A percentile compares a stretch with the other conserved stretches of the same genome.
Evolutionary conservation across 1,140 invertebrate genomes (phyloP).

Genomic region (Parapsyche elsis): DNA sequence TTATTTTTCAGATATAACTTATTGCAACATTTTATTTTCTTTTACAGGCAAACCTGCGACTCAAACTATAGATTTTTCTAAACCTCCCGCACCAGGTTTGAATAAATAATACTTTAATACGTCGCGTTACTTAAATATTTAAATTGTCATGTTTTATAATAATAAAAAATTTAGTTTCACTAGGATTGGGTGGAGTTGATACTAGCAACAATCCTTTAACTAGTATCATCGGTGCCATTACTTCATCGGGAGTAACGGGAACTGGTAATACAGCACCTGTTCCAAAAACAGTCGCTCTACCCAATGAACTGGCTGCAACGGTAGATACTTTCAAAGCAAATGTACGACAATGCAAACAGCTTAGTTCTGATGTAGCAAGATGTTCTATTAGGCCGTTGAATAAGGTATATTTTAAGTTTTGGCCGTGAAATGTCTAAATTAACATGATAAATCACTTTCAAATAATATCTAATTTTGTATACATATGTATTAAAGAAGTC

Average conservation of each 20-base stretch:
- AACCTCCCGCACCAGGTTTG: slow-evolving; percentile 25
- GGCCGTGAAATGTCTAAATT: background rate
- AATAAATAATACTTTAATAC: slow-evolving; percentile 1
- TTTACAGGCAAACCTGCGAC: slow-evolving; percentile 29
- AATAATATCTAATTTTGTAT: background rate
- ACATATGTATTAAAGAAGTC: too few relatives aligned
- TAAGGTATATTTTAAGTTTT: slow-evolving; percentile 64
- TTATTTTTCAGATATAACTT: background rate
- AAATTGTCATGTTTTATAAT: slow-evolving; percentile 4
- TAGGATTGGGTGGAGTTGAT: slow-evolving; percentile 51
- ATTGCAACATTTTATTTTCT: slow-evolving; percentile 11
- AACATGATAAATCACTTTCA: background rate
- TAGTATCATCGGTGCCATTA: background rate
- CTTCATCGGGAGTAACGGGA: background rate
- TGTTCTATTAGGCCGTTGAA: slow-evolving; percentile 76
- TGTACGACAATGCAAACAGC: slow-evolving; percentile 84
- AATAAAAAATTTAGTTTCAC: slow-evolving; percentile 22
- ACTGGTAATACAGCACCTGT: slow-evolving; percentile 21
- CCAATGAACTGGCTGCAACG: slow-evolving; percentile 75
- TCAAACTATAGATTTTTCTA: slow-evolving; percentile 15
- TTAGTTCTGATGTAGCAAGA: slow-evolving; percentile 84
- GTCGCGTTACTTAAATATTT: background rate
- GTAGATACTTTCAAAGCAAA: slow-evolving; percentile 77
- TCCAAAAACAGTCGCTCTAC: slow-evolving; percentile 68
- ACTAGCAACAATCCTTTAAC: background rate